Base-by-base conservation (phyloP, 1,140 invertebrate genomes). In the Halesus radiatus region DNA sequence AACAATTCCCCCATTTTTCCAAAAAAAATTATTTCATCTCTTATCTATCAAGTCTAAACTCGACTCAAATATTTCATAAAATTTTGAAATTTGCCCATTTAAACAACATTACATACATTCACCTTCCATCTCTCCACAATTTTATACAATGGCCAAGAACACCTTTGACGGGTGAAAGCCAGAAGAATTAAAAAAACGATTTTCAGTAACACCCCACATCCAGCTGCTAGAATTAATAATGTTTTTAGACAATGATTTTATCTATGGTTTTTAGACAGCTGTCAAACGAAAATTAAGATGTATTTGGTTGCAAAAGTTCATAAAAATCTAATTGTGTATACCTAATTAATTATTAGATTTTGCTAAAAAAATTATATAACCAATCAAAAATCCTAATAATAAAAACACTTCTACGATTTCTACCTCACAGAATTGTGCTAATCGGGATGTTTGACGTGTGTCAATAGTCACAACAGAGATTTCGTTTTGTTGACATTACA, bases 241-340 rank as follows among this genome's bases (percentile, higher is more conserved):
- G 13, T 45, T 45, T 0, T 13, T 45, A 4, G 7, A 45, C 37
- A 45, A 45, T 45, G 37, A 13, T 45, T 45, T 45, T 45, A 56
- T 56, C 54, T 18, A 56, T 56, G 54, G n/a, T 7, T 60, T 23
- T 54, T 45, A 56, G 73, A 75, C 56, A 62, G 74, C 62, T 60
- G 62, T 62, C 62, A 76, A 76, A 76, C 18, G 74, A 62, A 50
- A 76, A 76, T 52, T 62, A 29, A 22, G 45, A 76, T 56, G 26
- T 60, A 76, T 62, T 76, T 60, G 56, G 22, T 29, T 32, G 62
- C 37, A 5, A 23, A 20, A 26, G 22, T 16, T 66, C 23, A 6
- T 56, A 56, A 6, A 18, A 10, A 7, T 22, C n/a, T 56, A 56
- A 18, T 5, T 18, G 18, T 75, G 18, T 23, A 56, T 18, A 18